A percentile compares a stretch with the other conserved stretches of the same genome.
phyloP scores from a whole-genome alignment of 2,113 vertebrate species.

The Paradisaea rubra region DNA sequence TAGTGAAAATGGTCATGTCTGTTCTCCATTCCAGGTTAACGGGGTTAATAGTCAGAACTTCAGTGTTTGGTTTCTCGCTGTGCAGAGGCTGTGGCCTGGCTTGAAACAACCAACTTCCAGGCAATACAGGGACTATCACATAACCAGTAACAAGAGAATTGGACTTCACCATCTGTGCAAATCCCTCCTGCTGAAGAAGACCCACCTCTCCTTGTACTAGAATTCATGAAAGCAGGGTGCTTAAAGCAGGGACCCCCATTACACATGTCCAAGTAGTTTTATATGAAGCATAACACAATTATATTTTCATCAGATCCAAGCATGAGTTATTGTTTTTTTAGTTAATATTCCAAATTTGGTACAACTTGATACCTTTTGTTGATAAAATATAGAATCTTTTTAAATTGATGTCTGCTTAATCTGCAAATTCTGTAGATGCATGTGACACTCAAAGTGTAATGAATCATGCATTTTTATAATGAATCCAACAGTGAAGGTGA shows the following conservation, averaged over 20 bases:
- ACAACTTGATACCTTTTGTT: not conserved
- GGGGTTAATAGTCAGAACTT: slow-evolving; percentile 3
- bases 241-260: not conserved
- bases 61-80: not conserved
- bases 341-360: not conserved
- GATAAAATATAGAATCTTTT: not conserved
- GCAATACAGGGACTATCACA: not conserved
- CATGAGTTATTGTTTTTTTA: not conserved
- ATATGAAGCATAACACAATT: not conserved
- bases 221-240: not conserved
- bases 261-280: not conserved
- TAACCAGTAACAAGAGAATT: not conserved
- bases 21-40: not conserved
- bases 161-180: not conserved
- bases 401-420: not conserved
- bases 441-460: not conserved
- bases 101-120: not conserved
- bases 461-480: slow-evolving; percentile 38
- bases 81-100: not conserved
- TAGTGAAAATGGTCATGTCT: slow-evolving; percentile 19
- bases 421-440: slow-evolving; percentile 16
- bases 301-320: not conserved
- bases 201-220: not conserved
- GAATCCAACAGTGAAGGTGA: slow-evolving; percentile 1
- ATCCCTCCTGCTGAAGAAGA: not conserved